These are phyloP conservation scores for Microdon myrmicae DNA, from an alignment of 2,888 invertebrate species.

Conservation along the genomic window DNA sequence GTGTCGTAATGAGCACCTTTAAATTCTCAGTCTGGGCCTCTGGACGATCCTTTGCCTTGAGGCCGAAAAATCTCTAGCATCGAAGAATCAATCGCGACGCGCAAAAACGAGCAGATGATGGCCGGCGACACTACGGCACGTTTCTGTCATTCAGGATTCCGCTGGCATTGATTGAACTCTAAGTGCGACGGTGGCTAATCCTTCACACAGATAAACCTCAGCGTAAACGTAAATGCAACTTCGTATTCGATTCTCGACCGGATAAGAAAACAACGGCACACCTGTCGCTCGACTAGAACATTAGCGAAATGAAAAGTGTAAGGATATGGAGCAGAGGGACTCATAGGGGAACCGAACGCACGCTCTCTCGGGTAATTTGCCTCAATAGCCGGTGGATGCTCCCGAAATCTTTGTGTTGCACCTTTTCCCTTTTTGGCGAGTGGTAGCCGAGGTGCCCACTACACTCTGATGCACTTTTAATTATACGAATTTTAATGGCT, in stretches of 20 bases:
- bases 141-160: slow-evolving; percentile 30
- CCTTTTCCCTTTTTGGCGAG: slow-evolving; percentile 44
- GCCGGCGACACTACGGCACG: slow-evolving; percentile 25
- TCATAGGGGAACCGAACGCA: slow-evolving; percentile 31
- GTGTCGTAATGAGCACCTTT: slow-evolving; percentile 49
- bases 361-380: slow-evolving; percentile 22
- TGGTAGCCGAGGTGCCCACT: slow-evolving; percentile 12
- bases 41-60: slow-evolving; percentile 14
- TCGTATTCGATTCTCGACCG: too few relatives aligned
- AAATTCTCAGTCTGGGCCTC: slow-evolving; percentile 25
- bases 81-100: slow-evolving; percentile 17
- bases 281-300: slow-evolving; percentile 42
- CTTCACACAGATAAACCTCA: too few relatives aligned
- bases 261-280: too few relatives aligned
- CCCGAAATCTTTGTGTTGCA: slow-evolving; percentile 41
- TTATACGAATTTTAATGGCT: slow-evolving; percentile 49
- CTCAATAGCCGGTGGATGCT: slow-evolving; percentile 4
- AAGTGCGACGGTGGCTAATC: slow-evolving; percentile 26
- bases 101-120: slow-evolving; percentile 42
- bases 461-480: slow-evolving; percentile 49
- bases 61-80: slow-evolving; percentile 32
- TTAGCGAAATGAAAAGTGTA: slow-evolving; percentile 50
- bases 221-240: too few relatives aligned
- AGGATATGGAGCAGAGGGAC: slow-evolving; percentile 43
- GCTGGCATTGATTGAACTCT: slow-evolving; percentile 26